These are phyloP conservation scores for Cepaea nemoralis DNA, from an alignment of 1,140 invertebrate species.

Conservation along the genomic window DNA sequence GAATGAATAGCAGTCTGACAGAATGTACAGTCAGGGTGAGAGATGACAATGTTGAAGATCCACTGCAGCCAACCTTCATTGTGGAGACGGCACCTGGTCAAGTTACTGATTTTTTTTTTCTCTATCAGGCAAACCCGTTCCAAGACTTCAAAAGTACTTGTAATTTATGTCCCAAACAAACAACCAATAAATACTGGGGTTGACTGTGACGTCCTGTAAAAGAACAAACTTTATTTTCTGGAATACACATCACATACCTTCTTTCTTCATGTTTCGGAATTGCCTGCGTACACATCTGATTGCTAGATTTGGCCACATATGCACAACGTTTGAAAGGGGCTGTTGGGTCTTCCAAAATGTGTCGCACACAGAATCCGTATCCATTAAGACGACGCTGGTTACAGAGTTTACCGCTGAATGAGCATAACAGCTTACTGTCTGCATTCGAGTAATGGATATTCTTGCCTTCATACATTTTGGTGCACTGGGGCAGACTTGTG, in stretches of 20 bases:
- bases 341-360: conserved; percentile 71
- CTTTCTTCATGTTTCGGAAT: conserved; percentile 73
- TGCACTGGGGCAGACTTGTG: conserved; percentile 24
- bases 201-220: no score
- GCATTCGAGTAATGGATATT: conserved; percentile 74
- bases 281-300: conserved; percentile 72
- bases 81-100: no score
- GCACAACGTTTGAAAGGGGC: conserved; percentile 72
- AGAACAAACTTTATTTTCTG: no score
- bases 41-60: no score
- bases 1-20: no score
- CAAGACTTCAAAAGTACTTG: no score
- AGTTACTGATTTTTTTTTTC: no score
- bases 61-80: no score
- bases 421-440: conserved; percentile 74
- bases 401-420: conserved; percentile 74
- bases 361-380: conserved; percentile 75
- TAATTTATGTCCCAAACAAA: no score
- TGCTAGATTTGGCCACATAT: conserved; percentile 71
- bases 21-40: no score
- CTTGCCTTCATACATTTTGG: conserved; percentile 75
- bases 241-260: conserved; percentile 61
- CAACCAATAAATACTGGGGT: no score
- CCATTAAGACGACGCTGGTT: conserved; percentile 74
- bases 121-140: no score